phyloP scores from a whole-genome alignment of 2,797 vertebrate genomes.

The Falco columbarius region DNA sequence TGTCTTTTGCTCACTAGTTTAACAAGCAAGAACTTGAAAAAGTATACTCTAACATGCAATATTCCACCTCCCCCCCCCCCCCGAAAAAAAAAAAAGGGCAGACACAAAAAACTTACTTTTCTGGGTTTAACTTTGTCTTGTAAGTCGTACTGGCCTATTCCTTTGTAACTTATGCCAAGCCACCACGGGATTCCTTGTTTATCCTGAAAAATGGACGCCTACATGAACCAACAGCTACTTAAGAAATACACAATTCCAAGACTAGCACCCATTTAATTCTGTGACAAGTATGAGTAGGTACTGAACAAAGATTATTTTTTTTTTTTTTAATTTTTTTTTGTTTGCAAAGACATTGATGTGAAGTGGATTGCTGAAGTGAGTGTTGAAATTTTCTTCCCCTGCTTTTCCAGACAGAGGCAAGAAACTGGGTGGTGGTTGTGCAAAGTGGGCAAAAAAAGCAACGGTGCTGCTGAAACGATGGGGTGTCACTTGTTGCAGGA shows the following conservation, averaged over 20 bases:
- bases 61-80: neutral
- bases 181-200: conserved; percentile 98
- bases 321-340: neutral
- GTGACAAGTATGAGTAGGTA: conserved; percentile 36
- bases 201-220: conserved; percentile 83
- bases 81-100: neutral
- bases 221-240: neutral
- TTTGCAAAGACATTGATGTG: neutral
- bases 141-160: conserved; percentile 95
- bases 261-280: neutral
- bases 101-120: conserved; percentile 82
- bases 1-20: neutral
- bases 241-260: conserved; percentile 5
- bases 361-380: conserved; percentile 11
- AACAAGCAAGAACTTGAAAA: neutral
- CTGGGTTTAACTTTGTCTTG: conserved; percentile 97
- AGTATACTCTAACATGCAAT: neutral
- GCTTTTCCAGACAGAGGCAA: conserved; percentile 3
- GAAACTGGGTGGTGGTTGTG: neutral
- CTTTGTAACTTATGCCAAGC: conserved; percentile 97
- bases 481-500: neutral
- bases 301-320: neutral
- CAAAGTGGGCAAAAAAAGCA: neutral
- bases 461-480: neutral
- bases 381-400: neutral